These are phyloP conservation scores for Brachirus orientalis DNA, from an alignment of 2,113 vertebrate species.

Conservation along the genomic window DNA sequence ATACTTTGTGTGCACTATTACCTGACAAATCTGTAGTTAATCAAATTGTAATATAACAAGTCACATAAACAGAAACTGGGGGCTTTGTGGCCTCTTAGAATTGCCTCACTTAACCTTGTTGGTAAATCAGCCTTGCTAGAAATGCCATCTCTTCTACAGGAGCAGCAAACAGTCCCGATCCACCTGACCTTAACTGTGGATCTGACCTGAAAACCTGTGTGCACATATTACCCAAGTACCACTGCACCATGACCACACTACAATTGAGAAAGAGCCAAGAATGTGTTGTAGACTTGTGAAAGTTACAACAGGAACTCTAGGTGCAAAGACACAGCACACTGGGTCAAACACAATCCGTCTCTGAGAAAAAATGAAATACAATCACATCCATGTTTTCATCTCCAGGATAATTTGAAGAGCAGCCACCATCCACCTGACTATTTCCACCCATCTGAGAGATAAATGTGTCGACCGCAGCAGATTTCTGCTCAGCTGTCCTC, in stretches of 20 bases:
- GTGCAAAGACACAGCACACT: constrained; percentile 2
- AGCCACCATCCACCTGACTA: constrained; percentile 37
- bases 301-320: constrained; percentile 43
- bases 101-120: background rate
- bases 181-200: constrained; percentile 8
- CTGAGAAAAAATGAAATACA: constrained; percentile 1
- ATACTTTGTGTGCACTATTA: background rate
- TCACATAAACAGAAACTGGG: constrained; percentile 2
- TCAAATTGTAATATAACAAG: constrained; percentile 7
- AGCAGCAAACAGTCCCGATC: constrained; percentile 24
- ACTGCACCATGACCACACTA: constrained; percentile 7
- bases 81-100: background rate
- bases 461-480: constrained; percentile 64
- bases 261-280: constrained; percentile 21
- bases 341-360: constrained; percentile 5
- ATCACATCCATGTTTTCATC: constrained; percentile 25
- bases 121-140: constrained; percentile 5
- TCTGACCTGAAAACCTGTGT: constrained; percentile 17
- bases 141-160: constrained; percentile 6
- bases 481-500: constrained; percentile 57
- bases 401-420: constrained; percentile 49
- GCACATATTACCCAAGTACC: constrained; percentile 8
- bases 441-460: constrained; percentile 36
- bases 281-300: constrained; percentile 55
- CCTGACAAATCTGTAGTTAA: background rate